Base-by-base conservation (phyloP, 2,797 vertebrate genomes). In the Hydrophis major region DNA sequence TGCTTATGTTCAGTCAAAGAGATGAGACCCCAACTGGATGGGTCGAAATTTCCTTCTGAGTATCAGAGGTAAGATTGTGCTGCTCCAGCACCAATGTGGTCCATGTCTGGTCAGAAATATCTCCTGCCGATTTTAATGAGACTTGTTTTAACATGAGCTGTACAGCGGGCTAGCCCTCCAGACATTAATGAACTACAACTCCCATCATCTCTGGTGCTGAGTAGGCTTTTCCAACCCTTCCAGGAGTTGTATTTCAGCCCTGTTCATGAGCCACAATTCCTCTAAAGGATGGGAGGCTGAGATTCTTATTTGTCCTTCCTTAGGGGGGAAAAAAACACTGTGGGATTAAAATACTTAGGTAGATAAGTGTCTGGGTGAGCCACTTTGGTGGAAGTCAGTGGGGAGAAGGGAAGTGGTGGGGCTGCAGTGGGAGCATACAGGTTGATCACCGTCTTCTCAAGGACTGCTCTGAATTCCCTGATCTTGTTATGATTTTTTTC, bases 401-500 rank as follows among this genome's bases (percentile, higher is more conserved):
- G 7, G 53, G 74, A 25, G 90, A 13, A 74, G 89, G 90, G 93
- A 94, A 94, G 94, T 94, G 94, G 95, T 94, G 94, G 95, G 89
- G 96, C 96, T 97, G 94, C 97, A 94, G 94, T 93, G 88, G 90
- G 95, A 94, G 92, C 94, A 92, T 14, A 14, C 94, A 89, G n/a
- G 28, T 92, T 57, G 1, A 95, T 94, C 94, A 93, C 92, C 95
- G 95, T 95, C 92, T 97, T 95, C 69, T 94, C 69, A 78, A 32
- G 93, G 96, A 96, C 90, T 94, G 88, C 90, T 94, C 93, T 93
- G 95, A 97, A 95, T 96, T 96, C 96, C 95, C 92, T 96, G 91
- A 96, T 96, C 93, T 94, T 95, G 95, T 96, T 97, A 96, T 88
- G 95, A 96, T 97, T 97, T 97, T 87, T 2, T 93, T 14, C 14